These are phyloP conservation scores for Sebastes diploproa DNA, from an alignment of 2,797 vertebrate genomes.

Conservation along the genomic window DNA sequence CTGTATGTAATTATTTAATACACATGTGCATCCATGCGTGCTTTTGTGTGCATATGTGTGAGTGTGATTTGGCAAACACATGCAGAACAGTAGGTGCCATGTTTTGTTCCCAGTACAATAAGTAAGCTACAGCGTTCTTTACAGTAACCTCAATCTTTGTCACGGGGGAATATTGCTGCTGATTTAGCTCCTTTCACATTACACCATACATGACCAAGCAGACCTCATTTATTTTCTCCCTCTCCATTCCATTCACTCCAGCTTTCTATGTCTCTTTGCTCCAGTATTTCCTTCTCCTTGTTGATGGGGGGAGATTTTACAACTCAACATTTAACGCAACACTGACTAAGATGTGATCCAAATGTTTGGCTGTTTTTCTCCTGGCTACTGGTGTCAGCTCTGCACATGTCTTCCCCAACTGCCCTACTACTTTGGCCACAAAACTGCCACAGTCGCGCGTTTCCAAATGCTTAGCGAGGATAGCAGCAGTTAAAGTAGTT, in stretches of 20 bases:
- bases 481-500: conserved; percentile 36
- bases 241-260: neutral
- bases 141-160: conserved; percentile 40
- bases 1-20: neutral
- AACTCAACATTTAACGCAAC: conserved; percentile 47
- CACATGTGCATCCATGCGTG: neutral
- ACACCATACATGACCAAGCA: conserved; percentile 73
- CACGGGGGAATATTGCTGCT: conserved; percentile 61
- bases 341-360: conserved; percentile 29
- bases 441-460: conserved; percentile 37
- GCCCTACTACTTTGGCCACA: conserved; percentile 6
- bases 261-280: neutral
- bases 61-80: conserved; percentile 4
- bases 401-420: conserved; percentile 6
- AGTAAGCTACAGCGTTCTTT: conserved; percentile 51
- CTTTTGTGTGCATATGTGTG: neutral
- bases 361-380: conserved; percentile 41
- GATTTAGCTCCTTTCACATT: conserved; percentile 72
- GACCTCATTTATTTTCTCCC: conserved; percentile 58
- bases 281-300: neutral
- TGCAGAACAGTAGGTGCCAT: conserved; percentile 13
- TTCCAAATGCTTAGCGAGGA: conserved; percentile 27
- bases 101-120: conserved; percentile 14
- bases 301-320: conserved; percentile 19
- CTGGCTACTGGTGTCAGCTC: conserved; percentile 19